These are phyloP conservation scores for Colletes gigas DNA, from an alignment of 1,140 invertebrate species.

Conservation along the genomic window DNA sequence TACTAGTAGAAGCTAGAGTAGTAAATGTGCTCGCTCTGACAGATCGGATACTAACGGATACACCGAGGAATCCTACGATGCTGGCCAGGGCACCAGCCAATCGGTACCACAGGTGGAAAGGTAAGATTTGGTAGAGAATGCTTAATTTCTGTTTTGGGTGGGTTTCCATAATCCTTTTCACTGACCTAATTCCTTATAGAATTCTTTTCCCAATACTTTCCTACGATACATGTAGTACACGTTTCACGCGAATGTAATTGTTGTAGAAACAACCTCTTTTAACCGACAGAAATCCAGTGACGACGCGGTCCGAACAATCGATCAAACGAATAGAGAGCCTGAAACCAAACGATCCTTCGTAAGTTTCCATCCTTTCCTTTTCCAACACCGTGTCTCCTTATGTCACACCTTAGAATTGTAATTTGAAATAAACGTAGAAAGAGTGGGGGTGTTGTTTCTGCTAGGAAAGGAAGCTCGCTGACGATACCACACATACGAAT, in stretches of 20 bases:
- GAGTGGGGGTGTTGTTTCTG: conserved; percentile 67
- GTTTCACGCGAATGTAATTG: too few species aligned
- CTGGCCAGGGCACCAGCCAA: conserved; percentile 67
- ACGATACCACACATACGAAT: conserved; percentile 88
- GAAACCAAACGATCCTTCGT: conserved; percentile 5
- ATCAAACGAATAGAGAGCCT: not conserved
- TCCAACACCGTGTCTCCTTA: not conserved
- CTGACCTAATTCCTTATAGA: not conserved
- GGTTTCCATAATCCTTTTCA: not conserved
- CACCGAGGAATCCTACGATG: conserved; percentile 59
- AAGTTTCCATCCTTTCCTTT: conserved; percentile 25
- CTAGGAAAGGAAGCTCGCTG: conserved; percentile 85
- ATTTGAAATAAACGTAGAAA: conserved; percentile 64
- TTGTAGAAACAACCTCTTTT: not conserved
- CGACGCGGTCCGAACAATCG: not conserved
- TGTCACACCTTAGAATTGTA: not conserved
- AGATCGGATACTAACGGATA: conserved; percentile 66
- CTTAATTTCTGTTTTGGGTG: not conserved
- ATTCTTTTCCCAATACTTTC: not conserved
- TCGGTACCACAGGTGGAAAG: conserved; percentile 49
- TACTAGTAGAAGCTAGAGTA: conserved; percentile 65
- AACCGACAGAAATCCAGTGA: not conserved
- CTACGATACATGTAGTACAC: too few species aligned
- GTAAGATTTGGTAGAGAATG: conserved; percentile 62
- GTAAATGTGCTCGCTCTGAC: conserved; percentile 75